Evolutionary conservation across 2,888 invertebrate genomes (phyloP).

Genomic region (Drosophila glabriapex): DNA sequence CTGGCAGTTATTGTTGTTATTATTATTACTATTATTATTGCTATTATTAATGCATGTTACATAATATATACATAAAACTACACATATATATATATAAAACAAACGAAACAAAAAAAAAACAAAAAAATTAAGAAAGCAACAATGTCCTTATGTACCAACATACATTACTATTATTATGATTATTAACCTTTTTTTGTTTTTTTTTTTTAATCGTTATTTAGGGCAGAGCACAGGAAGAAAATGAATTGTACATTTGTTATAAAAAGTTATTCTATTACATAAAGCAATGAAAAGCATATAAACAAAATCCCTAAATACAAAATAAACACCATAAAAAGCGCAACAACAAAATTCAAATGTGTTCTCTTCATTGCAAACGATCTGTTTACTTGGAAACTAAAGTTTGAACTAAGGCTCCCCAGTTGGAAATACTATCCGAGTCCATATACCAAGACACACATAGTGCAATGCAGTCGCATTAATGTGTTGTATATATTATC

Average conservation of each 20-base stretch:
- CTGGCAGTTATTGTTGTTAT: slow-evolving; percentile 76
- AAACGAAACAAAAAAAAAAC: not conserved
- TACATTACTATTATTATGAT: slow-evolving; percentile 41
- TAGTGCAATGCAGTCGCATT: not conserved
- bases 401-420: not conserved
- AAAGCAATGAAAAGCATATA: slow-evolving; percentile 52
- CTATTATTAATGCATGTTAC: slow-evolving; percentile 67
- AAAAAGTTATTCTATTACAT: slow-evolving; percentile 60
- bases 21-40: slow-evolving; percentile 55
- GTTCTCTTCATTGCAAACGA: slow-evolving; percentile 6
- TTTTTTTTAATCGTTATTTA: slow-evolving; percentile 57
- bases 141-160: slow-evolving; percentile 49
- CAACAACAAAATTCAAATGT: slow-evolving; percentile 10
- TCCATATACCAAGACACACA: not conserved
- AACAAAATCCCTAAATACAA: slow-evolving; percentile 52
- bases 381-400: not conserved
- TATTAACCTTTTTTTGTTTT: slow-evolving; percentile 41
- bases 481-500: not conserved
- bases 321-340: slow-evolving; percentile 52
- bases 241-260: slow-evolving; percentile 66
- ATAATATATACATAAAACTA: slow-evolving; percentile 39
- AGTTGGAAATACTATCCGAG: not conserved
- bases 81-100: slow-evolving; percentile 45
- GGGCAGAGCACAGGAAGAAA: slow-evolving; percentile 70
- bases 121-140: slow-evolving; percentile 11